Conservation (phyloP, 1,140 invertebrate species). For the Saxidomus purpurata region DNA sequence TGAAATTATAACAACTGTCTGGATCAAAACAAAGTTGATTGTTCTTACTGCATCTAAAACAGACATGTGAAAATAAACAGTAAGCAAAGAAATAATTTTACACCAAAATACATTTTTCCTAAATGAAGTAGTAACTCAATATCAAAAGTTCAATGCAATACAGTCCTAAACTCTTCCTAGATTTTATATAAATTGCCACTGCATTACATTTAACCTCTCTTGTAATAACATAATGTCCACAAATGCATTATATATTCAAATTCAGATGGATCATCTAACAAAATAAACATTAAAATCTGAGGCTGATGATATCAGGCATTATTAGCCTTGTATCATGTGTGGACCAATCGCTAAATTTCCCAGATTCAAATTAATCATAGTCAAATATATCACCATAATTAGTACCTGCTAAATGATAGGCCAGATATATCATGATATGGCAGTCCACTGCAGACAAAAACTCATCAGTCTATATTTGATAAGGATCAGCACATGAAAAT, state of each 20-base stretch:
- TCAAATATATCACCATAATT: constrained; percentile 39
- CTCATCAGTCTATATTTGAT: constrained; percentile 35
- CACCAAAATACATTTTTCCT: no score
- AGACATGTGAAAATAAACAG: no score
- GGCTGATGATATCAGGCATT: neutral
- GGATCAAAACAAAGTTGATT: no score
- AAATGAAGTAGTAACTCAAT: no score
- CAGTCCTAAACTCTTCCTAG: no score
- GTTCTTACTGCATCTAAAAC: no score
- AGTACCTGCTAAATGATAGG: constrained; percentile 27
- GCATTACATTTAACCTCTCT: no score
- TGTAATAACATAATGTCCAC: neutral
- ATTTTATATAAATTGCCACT: no score
- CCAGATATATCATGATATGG: constrained; percentile 14
- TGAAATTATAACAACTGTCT: no score
- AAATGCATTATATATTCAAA: neutral
- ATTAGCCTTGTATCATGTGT: neutral
- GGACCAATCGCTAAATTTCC: neutral
- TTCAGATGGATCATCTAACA: neutral
- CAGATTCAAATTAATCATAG: constrained; percentile 28
- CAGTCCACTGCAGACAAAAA: constrained; percentile 20
- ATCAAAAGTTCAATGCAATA: no score
- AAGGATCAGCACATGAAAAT: constrained; percentile 31
- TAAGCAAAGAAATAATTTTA: no score
- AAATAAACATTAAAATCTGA: constrained; percentile 1